A percentile compares a stretch with the other conserved stretches of the same genome.
Evolutionary conservation across 2,888 invertebrate species (phyloP).

Genomic region (Cryptus viduatorius): DNA sequence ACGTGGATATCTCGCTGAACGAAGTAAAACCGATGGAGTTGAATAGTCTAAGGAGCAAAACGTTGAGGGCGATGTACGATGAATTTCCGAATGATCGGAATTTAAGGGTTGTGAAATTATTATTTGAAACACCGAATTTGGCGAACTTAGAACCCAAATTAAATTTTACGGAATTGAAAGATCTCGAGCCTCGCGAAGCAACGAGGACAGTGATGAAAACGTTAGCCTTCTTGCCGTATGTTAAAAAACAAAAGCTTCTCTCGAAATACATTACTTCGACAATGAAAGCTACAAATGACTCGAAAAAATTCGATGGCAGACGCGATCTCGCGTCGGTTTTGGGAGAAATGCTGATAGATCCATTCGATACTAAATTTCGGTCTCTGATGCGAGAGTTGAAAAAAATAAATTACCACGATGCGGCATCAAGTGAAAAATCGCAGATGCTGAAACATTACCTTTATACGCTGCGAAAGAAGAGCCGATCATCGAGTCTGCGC

Average conservation of each 20-base stretch:
- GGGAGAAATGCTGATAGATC: slow-evolving; percentile 40
- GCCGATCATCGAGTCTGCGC: background rate
- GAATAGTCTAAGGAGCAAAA: background rate
- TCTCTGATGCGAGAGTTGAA: slow-evolving; percentile 43
- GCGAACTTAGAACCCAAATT: background rate
- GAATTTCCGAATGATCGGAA: background rate
- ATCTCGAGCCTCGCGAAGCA: slow-evolving; percentile 1
- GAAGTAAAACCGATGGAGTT: background rate
- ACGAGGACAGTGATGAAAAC: background rate
- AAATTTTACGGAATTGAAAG: background rate
- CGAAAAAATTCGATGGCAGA: background rate
- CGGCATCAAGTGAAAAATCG: background rate
- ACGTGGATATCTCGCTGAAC: background rate
- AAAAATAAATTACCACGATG: background rate
- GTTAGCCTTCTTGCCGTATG: background rate
- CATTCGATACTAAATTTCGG: slow-evolving; percentile 27
- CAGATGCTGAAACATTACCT: background rate
- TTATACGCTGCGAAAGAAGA: background rate
- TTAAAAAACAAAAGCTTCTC: background rate
- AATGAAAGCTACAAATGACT: background rate
- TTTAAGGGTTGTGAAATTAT: background rate
- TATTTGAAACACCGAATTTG: background rate
- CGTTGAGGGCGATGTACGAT: background rate
- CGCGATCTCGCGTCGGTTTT: background rate
- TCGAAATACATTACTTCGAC: background rate